phyloP scores from a whole-genome alignment of 2,797 vertebrate genomes.

The Chromobotia macracanthus region DNA sequence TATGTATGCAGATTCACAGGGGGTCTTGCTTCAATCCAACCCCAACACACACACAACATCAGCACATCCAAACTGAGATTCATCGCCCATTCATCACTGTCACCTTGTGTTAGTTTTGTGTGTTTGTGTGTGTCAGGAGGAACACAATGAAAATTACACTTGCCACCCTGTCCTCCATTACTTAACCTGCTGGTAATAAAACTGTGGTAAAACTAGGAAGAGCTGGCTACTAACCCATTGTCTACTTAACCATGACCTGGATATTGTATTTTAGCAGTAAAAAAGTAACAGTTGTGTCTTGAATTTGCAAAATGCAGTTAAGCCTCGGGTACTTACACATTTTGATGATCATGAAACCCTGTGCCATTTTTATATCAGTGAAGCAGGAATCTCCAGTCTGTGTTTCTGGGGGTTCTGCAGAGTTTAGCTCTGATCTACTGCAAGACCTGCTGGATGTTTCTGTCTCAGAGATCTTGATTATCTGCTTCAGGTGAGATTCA shows the following conservation, averaged over 20 bases:
- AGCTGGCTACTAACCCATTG: background rate
- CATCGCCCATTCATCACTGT: conserved; percentile 61
- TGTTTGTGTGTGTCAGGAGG: conserved; percentile 19
- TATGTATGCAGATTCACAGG: conserved; percentile 58
- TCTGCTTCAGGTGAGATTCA: too few species aligned
- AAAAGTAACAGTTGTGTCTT: background rate
- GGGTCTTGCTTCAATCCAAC: conserved; percentile 29
- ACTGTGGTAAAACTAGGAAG: conserved; percentile 2
- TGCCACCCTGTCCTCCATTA: conserved; percentile 3
- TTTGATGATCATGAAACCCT: too few species aligned
- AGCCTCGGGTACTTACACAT: too few species aligned
- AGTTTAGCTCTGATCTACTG: too few species aligned
- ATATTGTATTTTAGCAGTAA: background rate
- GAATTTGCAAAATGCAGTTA: too few species aligned
- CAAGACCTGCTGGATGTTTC: too few species aligned
- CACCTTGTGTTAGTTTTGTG: conserved; percentile 50
- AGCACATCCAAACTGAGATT: conserved; percentile 53
- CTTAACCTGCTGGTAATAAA: conserved; percentile 25
- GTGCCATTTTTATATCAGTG: too few species aligned
- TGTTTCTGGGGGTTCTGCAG: too few species aligned
- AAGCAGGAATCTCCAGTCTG: too few species aligned
- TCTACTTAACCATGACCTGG: conserved; percentile 11
- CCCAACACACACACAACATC: conserved; percentile 29
- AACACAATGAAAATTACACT: conserved; percentile 14
- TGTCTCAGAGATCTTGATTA: too few species aligned